phyloP scores from a whole-genome alignment of 2,113 vertebrate species.

The Arothron firmamentum region DNA sequence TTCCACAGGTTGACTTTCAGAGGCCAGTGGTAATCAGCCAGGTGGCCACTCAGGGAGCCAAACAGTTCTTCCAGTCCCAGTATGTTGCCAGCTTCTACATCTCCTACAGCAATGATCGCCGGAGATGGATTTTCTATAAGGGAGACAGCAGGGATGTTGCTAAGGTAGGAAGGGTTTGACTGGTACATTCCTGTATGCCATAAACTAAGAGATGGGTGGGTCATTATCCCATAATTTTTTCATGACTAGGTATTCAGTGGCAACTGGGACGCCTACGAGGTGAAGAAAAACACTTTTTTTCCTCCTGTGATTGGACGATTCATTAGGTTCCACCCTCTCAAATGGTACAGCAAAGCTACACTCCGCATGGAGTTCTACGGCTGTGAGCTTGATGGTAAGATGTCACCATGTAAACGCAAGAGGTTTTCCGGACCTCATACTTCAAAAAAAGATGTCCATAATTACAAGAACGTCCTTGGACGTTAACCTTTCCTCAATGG shows the following conservation, averaged over 20 bases:
- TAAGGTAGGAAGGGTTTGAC: constrained; percentile 68
- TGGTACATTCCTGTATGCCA: not conserved
- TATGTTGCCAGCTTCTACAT: constrained; percentile 79
- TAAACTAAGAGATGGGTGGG: not conserved
- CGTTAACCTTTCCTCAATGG: not conserved
- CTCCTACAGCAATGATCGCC: constrained; percentile 84
- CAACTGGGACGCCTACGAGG: constrained; percentile 75
- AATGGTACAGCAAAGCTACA: constrained; percentile 78
- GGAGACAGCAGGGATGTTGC: constrained; percentile 74
- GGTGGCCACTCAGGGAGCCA: constrained; percentile 91
- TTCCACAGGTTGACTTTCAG: constrained; percentile 84
- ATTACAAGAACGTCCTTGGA: too few species aligned
- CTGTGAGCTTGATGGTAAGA: constrained; percentile 88
- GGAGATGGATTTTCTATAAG: constrained; percentile 83
- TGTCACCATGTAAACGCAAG: not conserved
- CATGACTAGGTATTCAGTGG: constrained; percentile 80
- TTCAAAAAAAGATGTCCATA: too few species aligned
- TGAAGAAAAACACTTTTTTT: constrained; percentile 81
- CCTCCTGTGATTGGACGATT: constrained; percentile 88
- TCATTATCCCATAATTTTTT: not conserved
- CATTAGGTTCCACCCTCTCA: constrained; percentile 81
- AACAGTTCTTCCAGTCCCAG: constrained; percentile 72
- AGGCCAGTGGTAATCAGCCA: constrained; percentile 86
- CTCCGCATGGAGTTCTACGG: constrained; percentile 90
- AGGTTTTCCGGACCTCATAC: not conserved